Conservation (phyloP, 2,113 vertebrate genomes). For the Seriola dumerili region DNA sequence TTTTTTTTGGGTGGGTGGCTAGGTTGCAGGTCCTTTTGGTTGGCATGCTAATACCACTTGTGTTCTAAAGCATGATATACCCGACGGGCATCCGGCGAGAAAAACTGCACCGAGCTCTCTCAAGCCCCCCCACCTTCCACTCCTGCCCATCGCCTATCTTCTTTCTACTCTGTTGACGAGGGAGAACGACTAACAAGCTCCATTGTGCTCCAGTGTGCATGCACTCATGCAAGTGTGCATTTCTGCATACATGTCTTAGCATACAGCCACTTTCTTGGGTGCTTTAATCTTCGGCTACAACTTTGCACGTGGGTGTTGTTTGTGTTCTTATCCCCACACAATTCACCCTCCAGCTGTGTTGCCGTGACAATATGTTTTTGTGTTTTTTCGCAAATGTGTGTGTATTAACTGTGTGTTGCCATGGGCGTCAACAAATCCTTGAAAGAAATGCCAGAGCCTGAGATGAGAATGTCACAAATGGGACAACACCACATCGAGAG, state of each 20-base stretch:
- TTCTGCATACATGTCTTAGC: slow-evolving; percentile 28
- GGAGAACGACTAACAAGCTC: too few relatives aligned
- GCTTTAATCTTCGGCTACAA: slow-evolving; percentile 41
- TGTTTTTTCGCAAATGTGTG: slow-evolving; percentile 16
- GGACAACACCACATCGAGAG: slow-evolving; percentile 16
- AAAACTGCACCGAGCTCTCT: too few relatives aligned
- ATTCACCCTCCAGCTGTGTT: slow-evolving; percentile 24
- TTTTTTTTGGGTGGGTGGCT: slow-evolving; percentile 15
- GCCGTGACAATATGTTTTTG: slow-evolving; percentile 45
- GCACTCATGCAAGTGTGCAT: slow-evolving; percentile 45
- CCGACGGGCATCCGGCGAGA: too few relatives aligned
- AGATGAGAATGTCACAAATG: slow-evolving; percentile 25
- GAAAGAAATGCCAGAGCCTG: slow-evolving; percentile 18
- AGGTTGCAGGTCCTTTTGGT: slow-evolving; percentile 54
- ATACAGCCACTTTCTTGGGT: background rate
- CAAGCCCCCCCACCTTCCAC: too few relatives aligned
- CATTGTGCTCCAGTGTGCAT: slow-evolving; percentile 66
- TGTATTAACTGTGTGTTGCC: slow-evolving; percentile 24
- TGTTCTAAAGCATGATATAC: too few relatives aligned
- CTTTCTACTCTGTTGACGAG: too few relatives aligned
- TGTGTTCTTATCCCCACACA: slow-evolving; percentile 27
- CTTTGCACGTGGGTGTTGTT: slow-evolving; percentile 49
- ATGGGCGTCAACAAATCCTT: slow-evolving; percentile 51
- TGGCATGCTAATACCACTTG: slow-evolving; percentile 39
- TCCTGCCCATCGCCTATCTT: too few relatives aligned